Conservation (phyloP, 2,113 vertebrate genomes). For the Alaudala cheleensis region DNA sequence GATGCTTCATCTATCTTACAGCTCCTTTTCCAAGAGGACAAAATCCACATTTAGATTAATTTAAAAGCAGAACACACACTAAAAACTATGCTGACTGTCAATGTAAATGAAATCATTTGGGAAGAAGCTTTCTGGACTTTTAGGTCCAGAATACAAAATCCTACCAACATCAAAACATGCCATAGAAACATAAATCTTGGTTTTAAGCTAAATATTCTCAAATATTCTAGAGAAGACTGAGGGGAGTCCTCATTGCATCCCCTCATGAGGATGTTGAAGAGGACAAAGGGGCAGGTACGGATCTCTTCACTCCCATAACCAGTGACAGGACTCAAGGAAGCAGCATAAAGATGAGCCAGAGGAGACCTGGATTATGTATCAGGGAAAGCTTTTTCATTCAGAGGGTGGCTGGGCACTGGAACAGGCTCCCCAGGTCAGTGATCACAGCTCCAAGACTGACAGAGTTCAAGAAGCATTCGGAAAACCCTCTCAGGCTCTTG, state of each 20-base stretch:
- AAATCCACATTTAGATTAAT: neutral
- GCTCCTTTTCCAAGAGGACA: neutral
- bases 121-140: neutral
- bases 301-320: neutral
- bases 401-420: neutral
- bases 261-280: neutral
- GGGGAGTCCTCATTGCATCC: neutral
- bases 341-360: neutral
- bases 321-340: neutral
- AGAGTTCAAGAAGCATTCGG: neutral
- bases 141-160: neutral
- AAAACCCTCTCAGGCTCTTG: neutral
- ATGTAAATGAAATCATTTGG: neutral
- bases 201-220: neutral
- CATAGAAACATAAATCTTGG: neutral
- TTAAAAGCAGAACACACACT: neutral
- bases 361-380: neutral
- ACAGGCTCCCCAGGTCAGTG: neutral
- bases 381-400: neutral
- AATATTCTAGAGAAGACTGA: neutral
- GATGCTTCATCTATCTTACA: neutral
- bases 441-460: neutral
- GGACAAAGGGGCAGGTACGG: neutral
- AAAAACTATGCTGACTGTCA: neutral
- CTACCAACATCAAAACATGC: neutral